Percentiles rank a stretch among this genome's conserved stretches.
These are phyloP conservation scores for Drosophila austrosaltans DNA, from an alignment of 2,888 invertebrate genomes.

Conservation along the genomic window DNA sequence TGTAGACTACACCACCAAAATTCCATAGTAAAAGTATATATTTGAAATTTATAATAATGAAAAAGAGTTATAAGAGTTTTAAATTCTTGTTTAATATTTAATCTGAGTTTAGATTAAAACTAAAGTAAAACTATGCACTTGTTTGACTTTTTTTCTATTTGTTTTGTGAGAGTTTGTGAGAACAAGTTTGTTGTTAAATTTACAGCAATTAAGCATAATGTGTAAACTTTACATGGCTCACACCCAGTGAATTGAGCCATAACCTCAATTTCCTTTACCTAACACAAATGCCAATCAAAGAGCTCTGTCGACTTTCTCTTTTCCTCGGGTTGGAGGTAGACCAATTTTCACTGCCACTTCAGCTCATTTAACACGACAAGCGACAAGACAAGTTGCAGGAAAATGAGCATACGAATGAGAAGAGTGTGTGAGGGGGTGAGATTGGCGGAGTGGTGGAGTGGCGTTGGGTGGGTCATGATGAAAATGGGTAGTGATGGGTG, in stretches of 20 bases:
- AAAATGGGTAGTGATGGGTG: not conserved
- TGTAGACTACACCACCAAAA: no score
- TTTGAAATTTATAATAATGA: no score
- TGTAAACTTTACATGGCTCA: constrained; percentile 8
- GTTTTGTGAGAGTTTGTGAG: not conserved
- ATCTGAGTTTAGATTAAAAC: no score
- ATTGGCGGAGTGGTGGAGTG: not conserved
- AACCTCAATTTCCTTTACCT: constrained; percentile 14
- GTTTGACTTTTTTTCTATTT: not conserved
- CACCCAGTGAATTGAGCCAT: constrained; percentile 10
- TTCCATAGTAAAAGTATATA: no score
- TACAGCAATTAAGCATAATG: constrained; percentile 11
- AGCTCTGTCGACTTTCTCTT: not conserved
- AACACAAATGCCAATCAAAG: constrained; percentile 17
- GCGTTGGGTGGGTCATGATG: not conserved
- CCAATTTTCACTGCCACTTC: constrained; percentile 53
- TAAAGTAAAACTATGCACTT: not conserved
- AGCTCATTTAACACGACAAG: constrained; percentile 60
- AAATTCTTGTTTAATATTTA: no score
- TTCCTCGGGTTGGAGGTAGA: not conserved
- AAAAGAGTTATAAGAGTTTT: no score
- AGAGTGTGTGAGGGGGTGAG: no score
- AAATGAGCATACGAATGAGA: constrained; percentile 3
- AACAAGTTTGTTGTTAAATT: not conserved
- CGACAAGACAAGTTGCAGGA: constrained; percentile 25